Base-by-base conservation (phyloP, 2,888 invertebrate species). In the Acrocera orbiculus region DNA sequence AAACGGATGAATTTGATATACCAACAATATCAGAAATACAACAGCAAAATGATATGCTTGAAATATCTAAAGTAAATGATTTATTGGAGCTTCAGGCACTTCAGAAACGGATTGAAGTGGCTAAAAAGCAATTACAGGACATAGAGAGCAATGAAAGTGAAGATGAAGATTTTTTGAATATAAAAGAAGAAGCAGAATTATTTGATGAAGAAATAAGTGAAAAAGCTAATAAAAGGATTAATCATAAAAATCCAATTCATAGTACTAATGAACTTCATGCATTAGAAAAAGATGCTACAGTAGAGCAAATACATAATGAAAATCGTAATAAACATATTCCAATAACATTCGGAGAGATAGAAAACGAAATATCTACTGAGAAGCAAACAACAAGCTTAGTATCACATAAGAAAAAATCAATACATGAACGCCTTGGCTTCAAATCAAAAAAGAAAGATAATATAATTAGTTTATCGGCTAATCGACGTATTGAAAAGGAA, bases 111-210 rank as follows among this genome's bases (percentile, higher is more conserved):
- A 75, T 76, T 32, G 62, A 58, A 44, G 64, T 55, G 35, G 67
- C 67, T 8, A 67, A 67, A 46, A 64, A 59, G 41, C 60, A 68
- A 40, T 49, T 68, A 37, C 65, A 64, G 5, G 50, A 64, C 31
- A 40, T 57, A 4, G 51, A 49, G 16, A 50, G 47, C 4, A 49
- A 48, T 14, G 68, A 69, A 55, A 68, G 67, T 5, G 70, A 72
- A 40, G 71, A 70, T 51, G 73, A 73, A 42, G 75, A 76, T 51
- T 70, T 70, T 49, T 57, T 72, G 22, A 74, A 70, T 53, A 65
- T 76, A 19, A 67, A 70, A 42, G 70, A 70, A 27, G 75, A 73
- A 47, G 71, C 70, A 13, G 70, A 67, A 36, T 66, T 47, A 31
- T 47, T 47, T 25, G 45, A 48, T 19, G 49, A 53, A 29, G 38